Conservation (phyloP, 2,888 invertebrate genomes). For the Cephonodes hylas region DNA sequence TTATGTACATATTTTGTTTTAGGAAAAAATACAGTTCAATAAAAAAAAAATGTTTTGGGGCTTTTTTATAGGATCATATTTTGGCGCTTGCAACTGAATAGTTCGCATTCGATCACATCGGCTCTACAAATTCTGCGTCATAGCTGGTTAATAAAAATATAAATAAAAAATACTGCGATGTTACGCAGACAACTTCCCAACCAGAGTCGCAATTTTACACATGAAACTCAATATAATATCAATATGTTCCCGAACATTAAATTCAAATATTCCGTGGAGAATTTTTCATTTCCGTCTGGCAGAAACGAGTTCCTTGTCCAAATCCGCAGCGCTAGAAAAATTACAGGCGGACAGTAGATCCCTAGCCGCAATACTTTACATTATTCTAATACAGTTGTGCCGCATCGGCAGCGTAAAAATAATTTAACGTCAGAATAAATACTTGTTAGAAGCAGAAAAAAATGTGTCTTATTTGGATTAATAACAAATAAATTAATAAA, state of each 20-base stretch:
- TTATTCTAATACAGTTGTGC: constrained; percentile 28
- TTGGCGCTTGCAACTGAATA: no score
- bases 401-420: constrained; percentile 30
- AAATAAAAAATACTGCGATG: background rate
- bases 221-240: background rate
- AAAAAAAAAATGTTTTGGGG: no score
- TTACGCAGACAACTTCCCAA: background rate
- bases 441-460: no score
- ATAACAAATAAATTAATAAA: no score
- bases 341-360: constrained; percentile 25
- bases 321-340: constrained; percentile 16
- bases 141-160: no score
- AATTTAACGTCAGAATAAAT: constrained; percentile 35
- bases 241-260: background rate
- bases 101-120: no score
- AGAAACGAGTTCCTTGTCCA: constrained; percentile 1
- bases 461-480: no score
- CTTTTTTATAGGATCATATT: no score
- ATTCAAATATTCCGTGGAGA: background rate
- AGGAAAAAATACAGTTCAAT: no score
- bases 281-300: background rate
- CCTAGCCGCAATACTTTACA: constrained; percentile 26
- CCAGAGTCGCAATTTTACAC: background rate
- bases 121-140: no score
- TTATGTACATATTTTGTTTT: no score